Conservation (phyloP, 2,888 invertebrate genomes). For the Yponomeuta sedellus region DNA sequence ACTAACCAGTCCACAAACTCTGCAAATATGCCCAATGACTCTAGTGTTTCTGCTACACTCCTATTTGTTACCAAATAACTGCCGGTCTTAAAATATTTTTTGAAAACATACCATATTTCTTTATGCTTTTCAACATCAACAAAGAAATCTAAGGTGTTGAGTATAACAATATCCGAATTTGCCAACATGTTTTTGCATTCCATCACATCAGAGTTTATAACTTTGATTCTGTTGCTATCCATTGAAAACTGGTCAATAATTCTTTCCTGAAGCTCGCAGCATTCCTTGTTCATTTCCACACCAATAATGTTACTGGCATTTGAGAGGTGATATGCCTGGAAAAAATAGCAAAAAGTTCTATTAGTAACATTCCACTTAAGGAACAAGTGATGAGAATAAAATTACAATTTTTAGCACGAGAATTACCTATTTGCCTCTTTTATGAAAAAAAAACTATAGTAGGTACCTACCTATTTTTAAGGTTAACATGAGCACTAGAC, state of each 20-base stretch:
- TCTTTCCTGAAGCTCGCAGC: constrained; percentile 77
- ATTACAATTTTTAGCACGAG: too few species aligned
- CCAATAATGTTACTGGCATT: constrained; percentile 78
- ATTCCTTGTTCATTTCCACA: constrained; percentile 81
- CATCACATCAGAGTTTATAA: constrained; percentile 77
- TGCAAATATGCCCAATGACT: constrained; percentile 62
- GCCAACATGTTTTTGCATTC: constrained; percentile 70
- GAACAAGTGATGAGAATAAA: too few species aligned
- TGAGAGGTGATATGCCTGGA: constrained; percentile 78
- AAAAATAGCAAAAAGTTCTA: constrained; percentile 23
- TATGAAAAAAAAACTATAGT: too few species aligned
- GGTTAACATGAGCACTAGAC: too few species aligned
- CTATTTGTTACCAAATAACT: constrained; percentile 77
- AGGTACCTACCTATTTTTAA: too few species aligned
- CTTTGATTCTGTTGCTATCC: constrained; percentile 65
- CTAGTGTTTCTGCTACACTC: constrained; percentile 71
- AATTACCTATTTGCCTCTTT: too few species aligned
- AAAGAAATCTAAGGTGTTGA: constrained; percentile 84
- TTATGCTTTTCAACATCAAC: constrained; percentile 74
- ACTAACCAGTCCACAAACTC: constrained; percentile 66
- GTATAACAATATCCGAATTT: constrained; percentile 78
- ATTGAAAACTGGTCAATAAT: constrained; percentile 73
- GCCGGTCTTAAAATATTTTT: constrained; percentile 69
- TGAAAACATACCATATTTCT: constrained; percentile 78
- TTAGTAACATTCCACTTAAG: background rate